These are phyloP conservation scores for Drosophila engyochracea DNA, from an alignment of 2,888 invertebrate genomes.

Conservation along the genomic window DNA sequence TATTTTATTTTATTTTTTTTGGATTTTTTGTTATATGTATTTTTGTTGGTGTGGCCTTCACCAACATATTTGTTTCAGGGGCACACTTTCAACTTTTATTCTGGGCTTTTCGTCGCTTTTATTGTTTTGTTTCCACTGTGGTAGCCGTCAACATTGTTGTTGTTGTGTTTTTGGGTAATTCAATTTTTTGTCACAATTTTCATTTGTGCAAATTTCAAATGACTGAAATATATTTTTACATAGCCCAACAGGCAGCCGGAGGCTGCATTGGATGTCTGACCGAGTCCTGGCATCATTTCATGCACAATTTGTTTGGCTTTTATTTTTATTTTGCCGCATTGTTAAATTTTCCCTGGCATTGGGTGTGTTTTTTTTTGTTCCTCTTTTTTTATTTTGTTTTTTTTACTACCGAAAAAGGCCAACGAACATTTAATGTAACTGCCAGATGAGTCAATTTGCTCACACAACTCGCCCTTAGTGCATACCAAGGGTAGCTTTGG, in stretches of 20 bases:
- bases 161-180: slow-evolving; percentile 62
- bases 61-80: slow-evolving; percentile 41
- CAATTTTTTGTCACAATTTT: slow-evolving; percentile 78
- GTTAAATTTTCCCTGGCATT: slow-evolving; percentile 64
- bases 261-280: slow-evolving; percentile 36
- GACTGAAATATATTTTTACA: slow-evolving; percentile 49
- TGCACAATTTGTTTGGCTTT: slow-evolving; percentile 78
- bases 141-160: slow-evolving; percentile 49
- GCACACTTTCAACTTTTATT: slow-evolving; percentile 66
- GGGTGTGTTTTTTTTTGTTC: slow-evolving; percentile 28
- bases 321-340: slow-evolving; percentile 78
- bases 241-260: slow-evolving; percentile 15
- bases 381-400: background rate
- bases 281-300: slow-evolving; percentile 59
- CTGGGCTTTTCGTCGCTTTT: slow-evolving; percentile 48
- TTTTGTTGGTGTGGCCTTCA: slow-evolving; percentile 38
- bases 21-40: slow-evolving; percentile 8
- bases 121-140: slow-evolving; percentile 76
- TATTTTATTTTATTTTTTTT: slow-evolving; percentile 16
- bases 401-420: slow-evolving; percentile 41
- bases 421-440: slow-evolving; percentile 67
- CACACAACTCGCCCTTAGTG: slow-evolving; percentile 15
- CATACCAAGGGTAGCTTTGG: slow-evolving; percentile 40
- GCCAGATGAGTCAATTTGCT: slow-evolving; percentile 61
- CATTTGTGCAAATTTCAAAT: slow-evolving; percentile 75